These are phyloP conservation scores for Achatina immaculata DNA, from an alignment of 1,140 invertebrate species.

Conservation along the genomic window DNA sequence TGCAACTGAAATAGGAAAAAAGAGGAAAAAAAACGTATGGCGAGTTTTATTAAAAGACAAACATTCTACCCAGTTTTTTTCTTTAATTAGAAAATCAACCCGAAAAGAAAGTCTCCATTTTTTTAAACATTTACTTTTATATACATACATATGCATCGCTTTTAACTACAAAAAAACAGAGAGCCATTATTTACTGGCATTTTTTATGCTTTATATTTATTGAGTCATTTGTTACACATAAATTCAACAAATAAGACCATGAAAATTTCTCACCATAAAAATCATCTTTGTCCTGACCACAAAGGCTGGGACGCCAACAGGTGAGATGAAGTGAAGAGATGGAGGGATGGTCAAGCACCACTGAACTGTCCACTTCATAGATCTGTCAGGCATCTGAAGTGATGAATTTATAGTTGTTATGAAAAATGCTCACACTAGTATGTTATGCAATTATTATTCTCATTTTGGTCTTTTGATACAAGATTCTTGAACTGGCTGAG, in stretches of 20 bases:
- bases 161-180: no score
- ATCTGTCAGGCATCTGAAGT: constrained; percentile 69
- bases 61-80: background rate
- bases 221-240: background rate
- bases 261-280: constrained; percentile 54
- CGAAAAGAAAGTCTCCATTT: no score
- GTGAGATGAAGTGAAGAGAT: constrained; percentile 85
- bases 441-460: no score
- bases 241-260: background rate
- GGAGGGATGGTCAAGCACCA: constrained; percentile 92
- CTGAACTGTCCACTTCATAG: constrained; percentile 87
- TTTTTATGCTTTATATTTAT: no score
- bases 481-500: no score
- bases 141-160: no score
- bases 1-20: constrained; percentile 78
- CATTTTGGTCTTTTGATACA: no score
- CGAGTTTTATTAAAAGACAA: background rate
- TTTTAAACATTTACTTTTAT: no score
- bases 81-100: background rate
- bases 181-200: no score
- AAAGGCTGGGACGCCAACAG: constrained; percentile 86
- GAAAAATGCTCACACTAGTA: no score
- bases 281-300: constrained; percentile 84
- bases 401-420: background rate
- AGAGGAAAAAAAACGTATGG: background rate